Base-by-base conservation (phyloP, 2,888 invertebrate genomes). In the Steromphala cineraria region DNA sequence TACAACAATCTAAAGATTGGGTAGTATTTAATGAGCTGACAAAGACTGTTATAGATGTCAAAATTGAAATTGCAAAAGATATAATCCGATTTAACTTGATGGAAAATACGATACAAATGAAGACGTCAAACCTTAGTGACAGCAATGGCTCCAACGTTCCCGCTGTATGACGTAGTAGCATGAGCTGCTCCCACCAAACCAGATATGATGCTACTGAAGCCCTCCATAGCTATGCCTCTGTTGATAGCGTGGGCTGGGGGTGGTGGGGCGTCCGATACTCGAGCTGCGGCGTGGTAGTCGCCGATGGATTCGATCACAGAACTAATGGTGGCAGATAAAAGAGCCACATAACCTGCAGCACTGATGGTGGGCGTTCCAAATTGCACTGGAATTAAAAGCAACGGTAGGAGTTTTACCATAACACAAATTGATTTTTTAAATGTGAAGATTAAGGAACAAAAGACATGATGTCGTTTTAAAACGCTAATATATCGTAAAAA, bases 91-190 rank as follows among this genome's bases (percentile, higher is more conserved):
- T n/a, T n/a, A n/a, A n/a, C n/a, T n/a, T n/a, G n/a, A n/a, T n/a
- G n/a, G n/a, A n/a, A n/a, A n/a, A n/a, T n/a, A 74, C 36, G 1
- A 74, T 36, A 36, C 36, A 36, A 53, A 21, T 28, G 24, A 75
- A 36, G 7, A 36, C 36, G 13, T 28, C 24, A 53, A 88, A 96
- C 96, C 94, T 96, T 96, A 3, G 97, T 97, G 0, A 97, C 96
- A 53, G 97, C 97, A 85, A 98, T 97, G 0, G 97, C 97, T 0
- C 97, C 97, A 55, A 98, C 97, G 92, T 97, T 97, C 92, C 97
- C 97, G 67, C 97, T 97, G 91, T 97, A 97, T 2, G 97, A 97
- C 87, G 97, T 97, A 75, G 97, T 97, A 0, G 97, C 97, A 90
- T 97, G 97, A 0, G 97, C 97, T 36, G 96, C 95, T 15, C 97